Evolutionary conservation across 2,113 vertebrate genomes (phyloP), one percentile per base, ranked within the genome.

Genomic region (Pedionomus torquatus): DNA sequence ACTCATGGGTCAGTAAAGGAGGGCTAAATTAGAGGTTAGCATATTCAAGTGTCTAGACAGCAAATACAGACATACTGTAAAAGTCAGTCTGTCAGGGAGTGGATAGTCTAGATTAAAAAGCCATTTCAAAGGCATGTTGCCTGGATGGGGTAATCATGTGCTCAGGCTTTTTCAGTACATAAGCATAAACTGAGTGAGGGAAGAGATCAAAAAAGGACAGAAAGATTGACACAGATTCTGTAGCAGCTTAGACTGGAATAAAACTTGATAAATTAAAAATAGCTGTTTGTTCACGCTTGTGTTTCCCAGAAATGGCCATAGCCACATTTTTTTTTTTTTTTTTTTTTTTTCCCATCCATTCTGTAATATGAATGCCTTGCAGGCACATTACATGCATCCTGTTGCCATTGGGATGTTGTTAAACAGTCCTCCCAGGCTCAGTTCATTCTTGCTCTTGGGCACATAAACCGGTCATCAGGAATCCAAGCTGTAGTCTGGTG

Each of bases 1-100:
- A 95, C 89, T 71, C 90, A 93, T 94, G 92, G 96, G 96, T 97
- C 97, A 97, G 92, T 97, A 92, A 94, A 94, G 92, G 95, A 97
- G 90, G 90, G 83, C 89, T 97, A 97, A 97, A 97, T 97, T 97
- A 97, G 95, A 97, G 95, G 92, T 96, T 96, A 95, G 96, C 89
- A 83, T 97, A 97, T 95, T 96, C 86, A 89, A 97, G 96, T 95
- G 96, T 97, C 96, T 97, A 96, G 97, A 97, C 97, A 95, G 95
- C 69, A 54, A 96, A 94, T 92, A 96, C 95, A 97, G 97, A 97
- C 95, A 92, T 94, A 78, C 90, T 94, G 89, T 86, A 96, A 90
- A 96, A 97, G 96, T 96, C 95, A 93, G 97, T 96, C 95, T 95
- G 96, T 97, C 76, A 96, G 95, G 96, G 97, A 96, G 95, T 94